phyloP scores from a whole-genome alignment of 2,113 vertebrate genomes.

The Speoplatyrhinus poulsoni region DNA sequence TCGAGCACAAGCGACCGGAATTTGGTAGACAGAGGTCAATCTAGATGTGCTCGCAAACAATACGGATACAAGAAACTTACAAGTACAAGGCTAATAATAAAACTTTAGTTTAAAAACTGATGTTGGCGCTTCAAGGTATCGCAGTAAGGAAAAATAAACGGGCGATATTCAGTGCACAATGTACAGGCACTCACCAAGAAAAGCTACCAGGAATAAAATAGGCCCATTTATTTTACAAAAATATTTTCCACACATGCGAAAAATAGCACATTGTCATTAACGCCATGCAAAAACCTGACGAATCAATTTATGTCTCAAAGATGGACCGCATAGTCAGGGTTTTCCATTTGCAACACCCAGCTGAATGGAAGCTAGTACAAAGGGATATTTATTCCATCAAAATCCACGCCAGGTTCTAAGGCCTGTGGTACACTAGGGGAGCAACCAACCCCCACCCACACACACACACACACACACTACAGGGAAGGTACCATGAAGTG shows the following conservation, averaged over 20 bases:
- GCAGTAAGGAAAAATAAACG: not conserved
- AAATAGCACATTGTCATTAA: not conserved
- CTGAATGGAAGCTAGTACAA: not conserved
- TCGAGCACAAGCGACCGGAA: no score
- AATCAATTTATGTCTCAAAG: not conserved
- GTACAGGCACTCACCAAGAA: constrained; percentile 10
- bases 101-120: not conserved
- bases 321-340: not conserved
- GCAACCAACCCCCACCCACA: constrained; percentile 14
- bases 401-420: no score
- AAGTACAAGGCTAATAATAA: not conserved
- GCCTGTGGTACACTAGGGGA: not conserved
- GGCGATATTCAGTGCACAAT: not conserved
- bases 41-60: not conserved
- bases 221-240: not conserved
- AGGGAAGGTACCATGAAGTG: constrained; percentile 73
- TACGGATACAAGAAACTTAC: not conserved
- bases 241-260: not conserved
- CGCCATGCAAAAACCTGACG: not conserved
- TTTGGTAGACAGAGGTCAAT: not conserved
- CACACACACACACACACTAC: constrained; percentile 45
- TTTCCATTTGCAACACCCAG: not conserved
- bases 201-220: not conserved
- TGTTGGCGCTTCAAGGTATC: no score
- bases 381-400: no score